phyloP scores from a whole-genome alignment of 2,113 vertebrate species.

The Oxygymnocypris stewartii region DNA sequence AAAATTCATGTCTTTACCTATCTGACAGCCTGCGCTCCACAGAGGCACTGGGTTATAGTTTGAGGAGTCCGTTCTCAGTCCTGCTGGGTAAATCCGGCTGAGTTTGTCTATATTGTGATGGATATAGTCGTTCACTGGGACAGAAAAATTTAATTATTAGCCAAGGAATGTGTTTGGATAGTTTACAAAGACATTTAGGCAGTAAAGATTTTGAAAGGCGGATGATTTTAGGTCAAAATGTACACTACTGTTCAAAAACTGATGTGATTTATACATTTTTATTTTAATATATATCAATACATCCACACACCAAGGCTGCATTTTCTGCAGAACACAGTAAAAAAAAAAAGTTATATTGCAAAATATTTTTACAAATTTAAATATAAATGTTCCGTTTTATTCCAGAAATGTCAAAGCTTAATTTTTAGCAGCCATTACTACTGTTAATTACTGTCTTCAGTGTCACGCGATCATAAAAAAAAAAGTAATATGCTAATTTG shows the following conservation, averaged over 20 bases:
- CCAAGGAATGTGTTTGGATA: neutral
- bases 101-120: slow-evolving; percentile 84
- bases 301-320: neutral
- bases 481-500: neutral
- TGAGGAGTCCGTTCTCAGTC: slow-evolving; percentile 88
- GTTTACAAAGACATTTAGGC: neutral
- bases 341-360: neutral
- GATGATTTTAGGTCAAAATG: neutral
- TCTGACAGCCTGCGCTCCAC: slow-evolving; percentile 93
- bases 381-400: neutral
- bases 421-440: too few relatives aligned
- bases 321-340: neutral
- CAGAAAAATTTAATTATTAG: neutral
- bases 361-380: neutral
- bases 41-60: slow-evolving; percentile 89
- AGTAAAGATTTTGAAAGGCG: too few relatives aligned
- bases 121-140: slow-evolving; percentile 79
- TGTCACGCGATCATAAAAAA: neutral
- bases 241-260: neutral
- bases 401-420: too few relatives aligned
- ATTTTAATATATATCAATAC: too few relatives aligned
- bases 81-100: slow-evolving; percentile 89
- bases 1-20: slow-evolving; percentile 72
- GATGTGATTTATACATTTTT: too few relatives aligned
- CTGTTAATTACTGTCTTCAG: neutral